A percentile compares a stretch with the other conserved stretches of the same genome.
phyloP scores from a whole-genome alignment of 2,888 invertebrate genomes.

The Drosophila fungiperda region DNA sequence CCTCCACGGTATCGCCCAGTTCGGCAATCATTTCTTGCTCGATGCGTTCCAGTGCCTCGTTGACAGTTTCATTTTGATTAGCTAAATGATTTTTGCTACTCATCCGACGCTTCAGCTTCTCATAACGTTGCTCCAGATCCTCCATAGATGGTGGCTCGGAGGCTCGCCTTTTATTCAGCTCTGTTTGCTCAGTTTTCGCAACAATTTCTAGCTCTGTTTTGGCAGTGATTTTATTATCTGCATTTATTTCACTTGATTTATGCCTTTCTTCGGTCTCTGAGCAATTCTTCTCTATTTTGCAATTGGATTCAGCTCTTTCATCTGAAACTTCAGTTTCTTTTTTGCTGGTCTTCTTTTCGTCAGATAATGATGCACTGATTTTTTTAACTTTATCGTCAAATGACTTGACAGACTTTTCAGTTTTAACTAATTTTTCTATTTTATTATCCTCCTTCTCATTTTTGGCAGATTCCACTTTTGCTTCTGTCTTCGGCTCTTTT shows the following conservation, averaged over 20 bases:
- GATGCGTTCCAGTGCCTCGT: conserved; percentile 64
- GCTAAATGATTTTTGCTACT: conserved; percentile 55
- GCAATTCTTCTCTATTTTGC: conserved; percentile 2
- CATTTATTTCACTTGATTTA: background rate
- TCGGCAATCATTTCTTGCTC: conserved; percentile 66
- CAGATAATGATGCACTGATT: conserved; percentile 28
- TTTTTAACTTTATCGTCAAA: conserved; percentile 58
- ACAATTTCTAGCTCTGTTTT: background rate
- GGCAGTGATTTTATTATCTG: background rate
- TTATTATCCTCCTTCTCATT: background rate
- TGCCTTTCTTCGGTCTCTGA: conserved; percentile 10
- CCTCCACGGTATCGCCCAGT: conserved; percentile 12
- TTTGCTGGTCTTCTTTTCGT: conserved; percentile 13
- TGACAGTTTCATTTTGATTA: conserved; percentile 55
- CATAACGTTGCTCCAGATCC: conserved; percentile 78
- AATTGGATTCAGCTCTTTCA: conserved; percentile 14
- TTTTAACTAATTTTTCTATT: conserved; percentile 1
- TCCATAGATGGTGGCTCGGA: conserved; percentile 80
- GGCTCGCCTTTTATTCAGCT: conserved; percentile 58
- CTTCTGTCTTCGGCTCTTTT: conserved; percentile 2
- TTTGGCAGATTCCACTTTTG: background rate
- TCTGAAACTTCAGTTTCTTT: conserved; percentile 11
- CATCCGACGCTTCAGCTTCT: conserved; percentile 72
- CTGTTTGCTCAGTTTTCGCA: conserved; percentile 13
- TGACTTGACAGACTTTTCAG: conserved; percentile 30